Conservation (phyloP, 2,888 invertebrate species). For the Drosophila tanythrix region DNA sequence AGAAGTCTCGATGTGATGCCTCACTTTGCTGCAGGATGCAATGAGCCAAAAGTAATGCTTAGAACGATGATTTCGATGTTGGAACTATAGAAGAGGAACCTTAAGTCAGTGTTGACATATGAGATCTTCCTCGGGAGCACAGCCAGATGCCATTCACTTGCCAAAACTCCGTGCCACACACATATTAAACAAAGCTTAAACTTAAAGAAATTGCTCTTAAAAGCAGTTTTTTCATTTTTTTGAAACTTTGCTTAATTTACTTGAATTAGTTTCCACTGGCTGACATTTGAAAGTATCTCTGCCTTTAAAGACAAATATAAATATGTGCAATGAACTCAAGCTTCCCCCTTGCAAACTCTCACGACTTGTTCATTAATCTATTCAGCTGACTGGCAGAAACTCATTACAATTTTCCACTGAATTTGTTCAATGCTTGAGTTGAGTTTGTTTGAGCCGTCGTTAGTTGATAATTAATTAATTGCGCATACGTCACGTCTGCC, state of each 20-base stretch:
- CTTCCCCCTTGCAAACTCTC: neutral
- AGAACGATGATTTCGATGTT: neutral
- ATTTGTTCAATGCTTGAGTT: constrained; percentile 16
- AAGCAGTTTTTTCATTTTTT: neutral
- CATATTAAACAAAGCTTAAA: neutral
- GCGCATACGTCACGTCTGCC: constrained; percentile 33
- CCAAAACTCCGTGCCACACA: neutral
- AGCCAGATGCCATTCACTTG: neutral
- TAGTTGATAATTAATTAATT: constrained; percentile 44
- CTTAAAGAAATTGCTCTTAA: neutral
- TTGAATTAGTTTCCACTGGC: neutral
- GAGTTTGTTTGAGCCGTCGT: neutral
- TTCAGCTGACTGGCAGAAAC: constrained; percentile 20
- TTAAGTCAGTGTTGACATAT: neutral
- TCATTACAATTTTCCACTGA: constrained; percentile 50
- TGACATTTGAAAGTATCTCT: neutral
- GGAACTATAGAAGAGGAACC: neutral
- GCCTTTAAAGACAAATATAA: neutral
- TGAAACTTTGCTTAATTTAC: neutral
- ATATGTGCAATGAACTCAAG: neutral
- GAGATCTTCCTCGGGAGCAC: no score
- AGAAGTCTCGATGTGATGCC: neutral
- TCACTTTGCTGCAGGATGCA: neutral
- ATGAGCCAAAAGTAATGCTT: neutral
- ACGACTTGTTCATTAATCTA: neutral